phyloP scores from a whole-genome alignment of 2,888 invertebrate species.

The Drosophila paranaensis region DNA sequence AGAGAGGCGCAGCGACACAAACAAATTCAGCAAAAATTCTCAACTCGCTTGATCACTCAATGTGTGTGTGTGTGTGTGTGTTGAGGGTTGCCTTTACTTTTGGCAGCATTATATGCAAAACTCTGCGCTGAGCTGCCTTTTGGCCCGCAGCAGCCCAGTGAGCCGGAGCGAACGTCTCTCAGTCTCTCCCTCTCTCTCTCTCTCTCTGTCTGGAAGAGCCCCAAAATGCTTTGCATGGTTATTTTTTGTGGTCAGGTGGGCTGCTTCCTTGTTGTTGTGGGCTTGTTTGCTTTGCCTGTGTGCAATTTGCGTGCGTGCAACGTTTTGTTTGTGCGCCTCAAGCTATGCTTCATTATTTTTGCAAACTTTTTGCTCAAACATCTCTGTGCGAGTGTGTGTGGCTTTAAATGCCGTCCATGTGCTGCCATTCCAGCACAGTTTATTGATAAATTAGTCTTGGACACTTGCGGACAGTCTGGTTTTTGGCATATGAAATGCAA shows the following conservation, averaged over 20 bases:
- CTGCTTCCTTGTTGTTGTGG: conserved; percentile 18
- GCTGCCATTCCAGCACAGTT: conserved; percentile 36
- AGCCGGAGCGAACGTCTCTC: not conserved
- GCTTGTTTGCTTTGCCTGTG: conserved; percentile 70
- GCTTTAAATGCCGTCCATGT: conserved; percentile 21
- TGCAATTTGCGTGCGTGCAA: conserved; percentile 69
- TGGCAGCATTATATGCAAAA: conserved; percentile 63
- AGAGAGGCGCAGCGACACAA: not conserved
- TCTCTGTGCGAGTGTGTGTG: conserved; percentile 5
- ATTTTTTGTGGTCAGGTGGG: conserved; percentile 60
- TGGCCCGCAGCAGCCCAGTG: conserved; percentile 39
- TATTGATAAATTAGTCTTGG: conserved; percentile 78
- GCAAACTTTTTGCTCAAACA: conserved; percentile 69
- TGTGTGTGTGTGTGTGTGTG: conserved; percentile 8
- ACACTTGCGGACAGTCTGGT: conserved; percentile 75
- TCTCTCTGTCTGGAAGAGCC: not conserved
- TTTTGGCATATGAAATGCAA: conserved; percentile 74
- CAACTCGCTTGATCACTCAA: conserved; percentile 14
- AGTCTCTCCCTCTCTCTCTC: not conserved
- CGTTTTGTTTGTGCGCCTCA: conserved; percentile 65
- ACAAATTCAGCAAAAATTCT: conserved; percentile 58
- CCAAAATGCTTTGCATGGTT: conserved; percentile 30
- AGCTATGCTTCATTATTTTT: conserved; percentile 80
- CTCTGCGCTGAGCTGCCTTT: conserved; percentile 53
- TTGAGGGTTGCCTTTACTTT: conserved; percentile 43